Conservation (phyloP, 2,113 vertebrate genomes). For the Mesitornis unicolor region DNA sequence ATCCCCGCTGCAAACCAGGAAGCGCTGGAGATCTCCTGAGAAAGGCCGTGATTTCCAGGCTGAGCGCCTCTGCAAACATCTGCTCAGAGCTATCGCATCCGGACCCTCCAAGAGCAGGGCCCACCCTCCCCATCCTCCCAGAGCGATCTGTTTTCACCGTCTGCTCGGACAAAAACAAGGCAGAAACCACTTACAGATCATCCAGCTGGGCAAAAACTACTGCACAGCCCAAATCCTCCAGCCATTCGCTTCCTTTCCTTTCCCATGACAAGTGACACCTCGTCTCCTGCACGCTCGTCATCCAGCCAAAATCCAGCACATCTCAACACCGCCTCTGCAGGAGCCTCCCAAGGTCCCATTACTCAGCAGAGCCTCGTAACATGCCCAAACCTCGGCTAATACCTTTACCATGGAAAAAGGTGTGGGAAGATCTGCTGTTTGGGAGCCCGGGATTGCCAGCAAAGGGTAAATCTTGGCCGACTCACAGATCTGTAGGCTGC, state of each 20-base stretch:
- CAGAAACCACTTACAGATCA: not conserved
- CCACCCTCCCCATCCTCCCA: not conserved
- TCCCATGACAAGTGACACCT: not conserved
- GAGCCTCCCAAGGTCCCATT: not conserved
- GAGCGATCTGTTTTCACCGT: not conserved
- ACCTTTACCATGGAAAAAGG: not conserved
- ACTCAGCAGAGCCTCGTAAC: not conserved
- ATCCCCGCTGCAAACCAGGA: not conserved
- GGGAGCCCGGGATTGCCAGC: not conserved
- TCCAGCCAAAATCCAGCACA: no score
- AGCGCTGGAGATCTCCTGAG: not conserved
- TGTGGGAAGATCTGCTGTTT: not conserved
- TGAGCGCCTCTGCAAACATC: not conserved
- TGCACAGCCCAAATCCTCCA: accelerated
- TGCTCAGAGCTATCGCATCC: not conserved
- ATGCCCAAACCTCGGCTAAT: not conserved
- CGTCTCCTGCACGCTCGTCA: not conserved
- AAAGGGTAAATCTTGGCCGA: not conserved
- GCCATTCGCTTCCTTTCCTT: not conserved
- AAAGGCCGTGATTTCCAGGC: not conserved
- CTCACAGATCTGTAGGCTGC: not conserved
- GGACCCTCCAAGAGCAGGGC: not conserved
- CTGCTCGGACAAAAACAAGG: not conserved
- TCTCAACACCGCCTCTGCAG: not conserved
- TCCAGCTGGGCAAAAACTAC: not conserved